Conservation (phyloP, 2,888 invertebrate genomes). For the Tenthredo scrophulariae region DNA sequence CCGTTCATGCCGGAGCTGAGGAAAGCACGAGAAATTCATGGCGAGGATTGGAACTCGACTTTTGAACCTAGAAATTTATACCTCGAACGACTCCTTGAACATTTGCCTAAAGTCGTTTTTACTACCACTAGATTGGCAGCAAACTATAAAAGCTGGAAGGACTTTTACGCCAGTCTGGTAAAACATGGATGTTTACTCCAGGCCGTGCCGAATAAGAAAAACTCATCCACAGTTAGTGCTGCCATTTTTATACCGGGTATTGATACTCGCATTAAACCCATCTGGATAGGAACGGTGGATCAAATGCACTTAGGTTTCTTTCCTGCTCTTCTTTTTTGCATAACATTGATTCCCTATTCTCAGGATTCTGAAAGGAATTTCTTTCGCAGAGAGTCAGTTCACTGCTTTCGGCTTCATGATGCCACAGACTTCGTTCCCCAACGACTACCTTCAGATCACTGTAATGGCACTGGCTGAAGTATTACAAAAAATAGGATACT, state of each 20-base stretch:
- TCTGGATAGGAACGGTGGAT: slow-evolving; percentile 65
- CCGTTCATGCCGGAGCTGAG: slow-evolving; percentile 67
- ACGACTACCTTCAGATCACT: slow-evolving; percentile 54
- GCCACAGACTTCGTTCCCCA: slow-evolving; percentile 62
- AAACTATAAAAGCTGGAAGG: slow-evolving; percentile 60
- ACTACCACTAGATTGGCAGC: slow-evolving; percentile 57
- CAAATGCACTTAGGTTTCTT: slow-evolving; percentile 59
- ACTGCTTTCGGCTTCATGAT: slow-evolving; percentile 60
- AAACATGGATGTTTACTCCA: slow-evolving; percentile 65
- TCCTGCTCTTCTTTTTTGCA: not conserved
- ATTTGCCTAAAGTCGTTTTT: slow-evolving; percentile 60
- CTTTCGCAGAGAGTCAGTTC: slow-evolving; percentile 49
- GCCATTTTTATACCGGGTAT: slow-evolving; percentile 60
- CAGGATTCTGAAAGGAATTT: not conserved
- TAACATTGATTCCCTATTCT: not conserved
- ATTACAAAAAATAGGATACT: slow-evolving; percentile 61
- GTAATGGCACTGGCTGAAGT: slow-evolving; percentile 58
- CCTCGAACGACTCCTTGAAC: slow-evolving; percentile 54
- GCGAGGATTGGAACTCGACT: slow-evolving; percentile 58
- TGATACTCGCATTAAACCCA: slow-evolving; percentile 48
- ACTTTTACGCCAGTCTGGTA: slow-evolving; percentile 61
- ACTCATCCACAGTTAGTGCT: slow-evolving; percentile 55
- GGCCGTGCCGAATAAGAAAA: slow-evolving; percentile 59
- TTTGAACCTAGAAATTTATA: slow-evolving; percentile 54
- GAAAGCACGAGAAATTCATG: slow-evolving; percentile 57